Base-by-base conservation (phyloP, 2,797 vertebrate species). In the Neostethus bicornis region DNA sequence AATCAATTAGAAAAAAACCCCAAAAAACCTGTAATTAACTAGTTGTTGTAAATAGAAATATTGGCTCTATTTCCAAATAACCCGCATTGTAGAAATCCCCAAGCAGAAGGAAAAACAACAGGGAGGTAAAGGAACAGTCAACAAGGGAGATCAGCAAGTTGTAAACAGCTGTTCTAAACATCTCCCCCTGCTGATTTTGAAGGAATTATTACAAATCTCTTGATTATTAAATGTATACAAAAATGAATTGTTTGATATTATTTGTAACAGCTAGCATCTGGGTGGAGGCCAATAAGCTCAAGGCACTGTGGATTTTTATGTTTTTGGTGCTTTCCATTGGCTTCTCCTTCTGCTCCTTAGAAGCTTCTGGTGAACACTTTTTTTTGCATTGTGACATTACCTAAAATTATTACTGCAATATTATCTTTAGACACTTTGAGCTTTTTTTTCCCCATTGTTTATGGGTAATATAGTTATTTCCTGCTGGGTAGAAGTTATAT, bases 31-130 rank as follows among this genome's bases (percentile, higher is more conserved):
- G 7, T 5, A n/a, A n/a, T 34, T 34, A 14, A 14, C 14, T 32
- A 13, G 32, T 0, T n/a, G 13, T 34, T 13, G 13, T 14, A 32
- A 14, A 32, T 13, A 11, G 28, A 13, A 13, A 4, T 2, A 32
- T 14, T n/a, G 7, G 14, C 7, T 14, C 32, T 34, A 6, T 34
- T 37, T 37, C n/a, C 35, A 37, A n/a, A 7, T 17, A 37, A 35
- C 16, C 35, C 17, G n/a, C 13, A 34, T 1, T 14, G 12, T 6
- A 34, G 31, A 31, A 34, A 14, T 37, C 35, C n/a, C 3, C 35
- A 37, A 35, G 37, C 35, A 37, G 35, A 37, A 37, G 35, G 35
- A 35, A 9, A 37, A 37, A 9, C 35, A 37, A 17, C 35, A 37
- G 35, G 32, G 35, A 37, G 37, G 31, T 9, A 9, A 37, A 37